Conservation (phyloP, 2,888 invertebrate genomes). For the Cremastobaeus sp. region DNA sequence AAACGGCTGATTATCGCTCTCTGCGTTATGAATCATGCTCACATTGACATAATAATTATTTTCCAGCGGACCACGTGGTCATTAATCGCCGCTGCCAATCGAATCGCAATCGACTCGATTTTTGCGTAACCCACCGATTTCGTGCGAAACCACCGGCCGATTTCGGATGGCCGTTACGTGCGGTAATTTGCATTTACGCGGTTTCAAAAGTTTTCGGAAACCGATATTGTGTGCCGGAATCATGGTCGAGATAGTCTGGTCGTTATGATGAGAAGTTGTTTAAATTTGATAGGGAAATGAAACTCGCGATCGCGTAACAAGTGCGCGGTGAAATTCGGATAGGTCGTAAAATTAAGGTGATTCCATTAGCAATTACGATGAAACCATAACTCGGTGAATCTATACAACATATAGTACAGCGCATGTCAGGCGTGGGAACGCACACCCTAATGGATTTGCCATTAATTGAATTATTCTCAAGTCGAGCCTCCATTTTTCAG, state of each 20-base stretch:
- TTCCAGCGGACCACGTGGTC: constrained; percentile 8
- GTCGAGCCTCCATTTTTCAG: too few relatives aligned
- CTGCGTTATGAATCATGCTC: constrained; percentile 35
- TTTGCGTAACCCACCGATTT: constrained; percentile 19
- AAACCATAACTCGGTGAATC: too few relatives aligned
- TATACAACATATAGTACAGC: too few relatives aligned
- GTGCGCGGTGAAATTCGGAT: constrained; percentile 14
- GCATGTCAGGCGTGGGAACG: too few relatives aligned
- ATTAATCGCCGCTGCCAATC: constrained; percentile 42
- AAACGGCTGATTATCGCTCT: constrained; percentile 45
- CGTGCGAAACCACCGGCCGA: constrained; percentile 25
- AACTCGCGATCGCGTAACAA: constrained; percentile 2
- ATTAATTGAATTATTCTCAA: too few relatives aligned
- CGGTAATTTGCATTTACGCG: constrained; percentile 21
- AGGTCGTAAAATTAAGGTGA: constrained; percentile 2
- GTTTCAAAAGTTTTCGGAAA: constrained; percentile 16
- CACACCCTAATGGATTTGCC: too few relatives aligned
- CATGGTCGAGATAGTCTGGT: constrained; percentile 2
- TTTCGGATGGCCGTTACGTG: background rate
- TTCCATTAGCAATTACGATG: too few relatives aligned
- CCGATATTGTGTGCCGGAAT: constrained; percentile 27
- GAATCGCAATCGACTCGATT: background rate
- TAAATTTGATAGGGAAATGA: constrained; percentile 18
- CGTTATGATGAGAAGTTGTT: constrained; percentile 1
- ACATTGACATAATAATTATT: constrained; percentile 44